Evolutionary conservation across 2,797 vertebrate species (phyloP).

Genomic region (Acanthis flammea): DNA sequence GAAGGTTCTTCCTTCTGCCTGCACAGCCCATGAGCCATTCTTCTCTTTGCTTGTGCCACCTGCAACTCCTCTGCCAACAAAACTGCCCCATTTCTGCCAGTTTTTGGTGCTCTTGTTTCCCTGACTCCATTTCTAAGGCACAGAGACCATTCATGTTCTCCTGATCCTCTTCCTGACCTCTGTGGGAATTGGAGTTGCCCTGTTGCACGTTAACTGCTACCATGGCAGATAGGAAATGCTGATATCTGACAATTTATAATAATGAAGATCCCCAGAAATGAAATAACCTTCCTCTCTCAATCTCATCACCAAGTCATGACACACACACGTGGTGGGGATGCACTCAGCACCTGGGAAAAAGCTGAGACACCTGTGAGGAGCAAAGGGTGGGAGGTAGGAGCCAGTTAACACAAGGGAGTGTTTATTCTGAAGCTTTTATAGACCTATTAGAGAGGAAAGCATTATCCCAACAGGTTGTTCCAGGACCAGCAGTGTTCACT

Average conservation of each 20-base stretch:
- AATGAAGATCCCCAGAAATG: neutral
- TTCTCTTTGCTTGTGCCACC: neutral
- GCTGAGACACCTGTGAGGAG: neutral
- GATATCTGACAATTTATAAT: neutral
- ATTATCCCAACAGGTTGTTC: neutral
- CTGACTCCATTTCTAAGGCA: neutral
- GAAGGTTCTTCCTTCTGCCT: neutral
- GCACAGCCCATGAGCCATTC: fast-evolving
- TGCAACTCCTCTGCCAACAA: neutral
- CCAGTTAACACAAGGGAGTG: fast-evolving
- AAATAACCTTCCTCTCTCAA: neutral
- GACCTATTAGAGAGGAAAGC: neutral
- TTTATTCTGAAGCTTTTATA: neutral
- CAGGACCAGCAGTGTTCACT: neutral
- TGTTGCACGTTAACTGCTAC: fast-evolving
- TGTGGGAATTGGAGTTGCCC: neutral
- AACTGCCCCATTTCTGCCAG: neutral
- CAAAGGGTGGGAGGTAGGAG: neutral
- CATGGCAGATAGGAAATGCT: fast-evolving
- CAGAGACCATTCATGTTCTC: fast-evolving
- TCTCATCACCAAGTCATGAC: neutral
- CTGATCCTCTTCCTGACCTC: fast-evolving
- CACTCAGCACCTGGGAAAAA: neutral
- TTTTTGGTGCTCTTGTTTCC: neutral
- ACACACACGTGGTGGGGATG: fast-evolving